Base-by-base conservation (phyloP, 64 coral and sea anemone genomes). In the Orbicella faveolata region DNA sequence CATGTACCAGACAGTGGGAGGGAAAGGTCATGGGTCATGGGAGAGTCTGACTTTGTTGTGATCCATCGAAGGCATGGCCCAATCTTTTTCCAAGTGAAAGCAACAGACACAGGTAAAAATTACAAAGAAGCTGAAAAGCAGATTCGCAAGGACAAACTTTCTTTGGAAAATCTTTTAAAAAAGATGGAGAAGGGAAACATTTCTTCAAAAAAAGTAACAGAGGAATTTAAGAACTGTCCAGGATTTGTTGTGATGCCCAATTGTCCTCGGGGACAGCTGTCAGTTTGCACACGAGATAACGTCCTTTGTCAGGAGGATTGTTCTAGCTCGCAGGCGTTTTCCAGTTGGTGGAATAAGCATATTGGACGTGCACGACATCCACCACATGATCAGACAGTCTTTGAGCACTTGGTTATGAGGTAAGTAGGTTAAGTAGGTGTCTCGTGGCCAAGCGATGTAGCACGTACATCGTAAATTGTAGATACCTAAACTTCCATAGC, bases 211-310 rank as follows among this genome's bases (percentile, higher is more conserved):
- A 11, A 48, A 21, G 80, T 12, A 41, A 19, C 19, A 23, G 52
- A 48, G 34, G 3, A 30, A 12, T 76, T 23, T 83, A 53, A 62
- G 0, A 66, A 6, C 67, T 15, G 30, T 30, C 92, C 92, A 67
- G 92, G 67, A 7, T 94, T 94, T 94, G 92, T 94, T 6, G 87
- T 89, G 13, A 89, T 94, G 92, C 92, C 92, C 72, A 94, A 94
- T 51, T 84, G 73, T 34, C 79, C 55, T 7, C 12, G 52, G 5
- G 0, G 4, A 0, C 7, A 67, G 10, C 11, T 14, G 21, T 13
- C 66, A 21, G 4, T 39, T 51, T 37, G 36, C 35, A 7, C 14
- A 9, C 26, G 25, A 23, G 20, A 80, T 17, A 53, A 89, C 70
- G 87, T 63, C 0, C 35, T 89, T 34, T 94, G 76, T 36, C 30